Evolutionary conservation across 2,797 vertebrate species (phyloP).

Genomic region (Rhynchonycteris naso): DNA sequence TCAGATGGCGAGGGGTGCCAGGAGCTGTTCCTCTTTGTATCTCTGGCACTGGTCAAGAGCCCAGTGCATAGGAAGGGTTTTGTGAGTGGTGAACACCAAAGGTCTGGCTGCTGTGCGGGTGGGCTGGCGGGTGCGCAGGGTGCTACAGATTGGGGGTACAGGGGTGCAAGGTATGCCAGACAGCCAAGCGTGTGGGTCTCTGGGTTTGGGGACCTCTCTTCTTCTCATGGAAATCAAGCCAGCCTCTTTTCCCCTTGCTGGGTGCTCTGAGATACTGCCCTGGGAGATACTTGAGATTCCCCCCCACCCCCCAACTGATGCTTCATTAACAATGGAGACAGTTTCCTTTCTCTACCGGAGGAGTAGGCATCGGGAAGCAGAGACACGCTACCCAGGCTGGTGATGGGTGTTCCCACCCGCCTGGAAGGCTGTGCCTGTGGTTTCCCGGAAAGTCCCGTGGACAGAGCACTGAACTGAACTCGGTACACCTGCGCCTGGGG

Average conservation of each 20-base stretch:
- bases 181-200: rapidly evolving
- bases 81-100: neutral
- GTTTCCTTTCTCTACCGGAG: neutral
- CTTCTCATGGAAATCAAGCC: neutral
- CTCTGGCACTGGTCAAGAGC: neutral
- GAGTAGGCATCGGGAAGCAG: neutral
- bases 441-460: neutral
- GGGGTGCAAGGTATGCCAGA: neutral
- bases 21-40: neutral
- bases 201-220: neutral
- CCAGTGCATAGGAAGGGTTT: neutral
- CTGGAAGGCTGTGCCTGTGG: too few relatives aligned
- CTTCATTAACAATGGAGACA: neutral
- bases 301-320: neutral
- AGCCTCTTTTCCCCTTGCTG: neutral
- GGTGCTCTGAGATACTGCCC: neutral
- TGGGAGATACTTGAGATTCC: neutral
- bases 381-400: neutral
- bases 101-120: neutral
- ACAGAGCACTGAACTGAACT: neutral
- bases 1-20: too few relatives aligned
- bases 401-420: neutral
- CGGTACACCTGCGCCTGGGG: neutral
- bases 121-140: neutral
- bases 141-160: neutral